These are phyloP conservation scores for Peromyscus polionotus DNA, from an alignment of 2,113 vertebrate species.

Conservation along the genomic window DNA sequence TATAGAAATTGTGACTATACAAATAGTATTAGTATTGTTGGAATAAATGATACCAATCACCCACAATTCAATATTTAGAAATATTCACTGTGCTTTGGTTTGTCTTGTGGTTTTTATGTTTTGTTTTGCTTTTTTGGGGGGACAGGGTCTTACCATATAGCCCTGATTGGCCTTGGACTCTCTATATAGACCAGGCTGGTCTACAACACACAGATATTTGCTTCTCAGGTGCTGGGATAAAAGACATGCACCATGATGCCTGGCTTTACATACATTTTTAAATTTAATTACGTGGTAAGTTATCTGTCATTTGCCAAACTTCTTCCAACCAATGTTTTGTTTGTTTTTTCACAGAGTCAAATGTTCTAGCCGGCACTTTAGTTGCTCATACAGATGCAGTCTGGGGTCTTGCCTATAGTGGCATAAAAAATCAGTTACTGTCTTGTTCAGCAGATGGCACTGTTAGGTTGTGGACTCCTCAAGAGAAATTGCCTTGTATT, in stretches of 20 bases:
- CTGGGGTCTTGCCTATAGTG: conserved; percentile 97
- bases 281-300: conserved; percentile 31
- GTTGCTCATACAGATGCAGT: conserved; percentile 95
- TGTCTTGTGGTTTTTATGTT: neutral
- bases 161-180: neutral
- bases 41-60: neutral
- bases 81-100: neutral
- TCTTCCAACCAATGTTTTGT: conserved; percentile 54
- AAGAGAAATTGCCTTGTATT: conserved; percentile 95
- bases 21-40: neutral
- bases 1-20: conserved; percentile 42
- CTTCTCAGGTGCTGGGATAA: neutral
- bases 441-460: conserved; percentile 99
- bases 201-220: neutral
- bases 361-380: conserved; percentile 96
- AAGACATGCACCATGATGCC: neutral
- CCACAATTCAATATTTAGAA: conserved; percentile 18
- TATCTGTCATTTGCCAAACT: neutral
- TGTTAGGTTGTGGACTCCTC: conserved; percentile 96
- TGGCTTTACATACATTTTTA: neutral
- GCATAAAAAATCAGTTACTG: conserved; percentile 96
- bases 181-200: neutral
- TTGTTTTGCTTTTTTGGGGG: neutral
- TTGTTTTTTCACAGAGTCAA: conserved; percentile 90
- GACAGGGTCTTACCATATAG: no score